Evolutionary conservation across 1,140 invertebrate genomes (phyloP), one percentile per base, ranked within the genome.

Genomic region (Zaprionus tsacasi): DNA sequence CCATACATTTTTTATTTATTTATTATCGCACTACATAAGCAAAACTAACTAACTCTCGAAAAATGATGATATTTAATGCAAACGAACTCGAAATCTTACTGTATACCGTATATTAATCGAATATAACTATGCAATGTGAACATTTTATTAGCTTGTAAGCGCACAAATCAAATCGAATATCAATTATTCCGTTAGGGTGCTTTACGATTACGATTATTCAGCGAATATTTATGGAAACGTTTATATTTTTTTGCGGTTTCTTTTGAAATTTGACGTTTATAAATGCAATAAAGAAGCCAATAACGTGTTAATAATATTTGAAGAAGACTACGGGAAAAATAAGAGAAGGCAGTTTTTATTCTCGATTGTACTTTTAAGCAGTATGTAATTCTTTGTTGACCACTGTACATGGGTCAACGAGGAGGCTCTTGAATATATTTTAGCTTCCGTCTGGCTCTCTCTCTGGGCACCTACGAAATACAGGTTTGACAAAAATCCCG

Each of bases 151-250:
- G 71, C 71, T 69, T 38, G 70, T 60, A 82, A 78, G 75, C 55
- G 76, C 82, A 86, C 82, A 79, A 78, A 87, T 52, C 48, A 68
- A 64, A 76, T 64, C 68, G 64, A 81, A 79, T 68, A 70, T 50
- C 64, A 87, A 61, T 68, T 65, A 68, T 76, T 81, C 76, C 64
- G 38, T 78, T 78, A 76, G 72, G 79, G 79, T 85, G 82, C 82
- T 87, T 86, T 79, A 76, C 70, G 27, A 83, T 69, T 33, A 36
- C 33, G 30, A 78, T 76, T 72, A 67, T 70, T 61, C 63, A 72
- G 48, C 40, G 36, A 64, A 71, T 76, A 86, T 87, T 86, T 86
- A 87, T 87, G 61, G 61, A 82, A 48, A 63, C 72, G 54, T 67
- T 76, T 81, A 70, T 43, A 70, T 43, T 35, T 52, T 68, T 40